A percentile compares a stretch with the other conserved stretches of the same genome.
phyloP scores from a whole-genome alignment of 2,113 vertebrate species.

The Orthochromis indermauri region DNA sequence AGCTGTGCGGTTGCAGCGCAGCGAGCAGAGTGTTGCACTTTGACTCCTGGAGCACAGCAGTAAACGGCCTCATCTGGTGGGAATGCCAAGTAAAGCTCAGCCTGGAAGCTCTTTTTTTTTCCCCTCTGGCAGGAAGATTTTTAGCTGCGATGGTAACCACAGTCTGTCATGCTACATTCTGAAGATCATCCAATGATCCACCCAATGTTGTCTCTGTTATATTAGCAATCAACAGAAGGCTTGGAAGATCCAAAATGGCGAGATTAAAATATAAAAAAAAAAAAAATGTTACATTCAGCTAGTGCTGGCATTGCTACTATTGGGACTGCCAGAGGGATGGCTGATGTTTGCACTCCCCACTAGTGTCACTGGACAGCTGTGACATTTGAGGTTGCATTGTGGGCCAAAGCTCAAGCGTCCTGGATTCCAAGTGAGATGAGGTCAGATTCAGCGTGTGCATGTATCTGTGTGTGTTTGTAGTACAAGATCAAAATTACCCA shows the following conservation, averaged over 20 bases:
- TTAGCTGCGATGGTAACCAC: slow-evolving; percentile 22
- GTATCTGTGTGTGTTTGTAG: background rate
- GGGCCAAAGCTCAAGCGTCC: slow-evolving; percentile 36
- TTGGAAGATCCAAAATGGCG: slow-evolving; percentile 2
- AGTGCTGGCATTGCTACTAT: background rate
- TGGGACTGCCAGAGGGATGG: background rate
- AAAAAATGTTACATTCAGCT: background rate
- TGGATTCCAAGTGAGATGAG: slow-evolving; percentile 41
- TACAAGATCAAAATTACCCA: slow-evolving; percentile 18
- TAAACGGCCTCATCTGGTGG: slow-evolving; percentile 29
- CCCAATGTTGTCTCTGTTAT: background rate
- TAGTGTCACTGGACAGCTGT: slow-evolving; percentile 51
- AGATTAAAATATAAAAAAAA: background rate
- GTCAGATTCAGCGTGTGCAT: background rate
- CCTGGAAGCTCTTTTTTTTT: background rate
- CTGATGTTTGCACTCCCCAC: slow-evolving; percentile 7
- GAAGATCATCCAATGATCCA: background rate
- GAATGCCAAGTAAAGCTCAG: background rate
- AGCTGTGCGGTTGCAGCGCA: slow-evolving; percentile 1
- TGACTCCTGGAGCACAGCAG: slow-evolving; percentile 28
- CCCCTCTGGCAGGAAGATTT: background rate
- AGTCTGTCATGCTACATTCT: background rate
- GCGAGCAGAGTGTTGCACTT: slow-evolving; percentile 7
- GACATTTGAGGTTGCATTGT: slow-evolving; percentile 47
- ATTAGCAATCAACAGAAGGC: background rate